phyloP scores from a whole-genome alignment of 2,888 invertebrate genomes.

The Mimas tiliae region DNA sequence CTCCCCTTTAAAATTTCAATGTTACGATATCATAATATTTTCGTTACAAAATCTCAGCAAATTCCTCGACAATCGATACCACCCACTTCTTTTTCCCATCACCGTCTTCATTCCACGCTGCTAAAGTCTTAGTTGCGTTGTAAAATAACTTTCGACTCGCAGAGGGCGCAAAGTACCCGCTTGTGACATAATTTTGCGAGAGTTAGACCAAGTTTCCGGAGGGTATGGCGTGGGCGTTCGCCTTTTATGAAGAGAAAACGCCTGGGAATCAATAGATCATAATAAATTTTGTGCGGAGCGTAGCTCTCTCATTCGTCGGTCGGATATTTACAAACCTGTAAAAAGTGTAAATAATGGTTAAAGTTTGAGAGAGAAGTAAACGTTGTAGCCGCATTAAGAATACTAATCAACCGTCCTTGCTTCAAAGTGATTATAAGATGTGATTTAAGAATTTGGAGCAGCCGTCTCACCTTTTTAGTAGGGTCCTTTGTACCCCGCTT shows the following conservation, averaged over 20 bases:
- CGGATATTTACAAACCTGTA: conserved; percentile 62
- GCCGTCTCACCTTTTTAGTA: neutral
- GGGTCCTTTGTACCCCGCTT: neutral
- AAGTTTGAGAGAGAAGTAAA: neutral
- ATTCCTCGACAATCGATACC: conserved; percentile 17
- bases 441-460: neutral
- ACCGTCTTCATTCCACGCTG: conserved; percentile 54
- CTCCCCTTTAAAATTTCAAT: conserved; percentile 22
- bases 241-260: conserved; percentile 55
- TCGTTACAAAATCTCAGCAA: conserved; percentile 14
- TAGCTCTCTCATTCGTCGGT: conserved; percentile 40
- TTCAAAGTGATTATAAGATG: neutral
- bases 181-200: conserved; percentile 67
- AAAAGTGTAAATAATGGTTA: conserved; percentile 60
- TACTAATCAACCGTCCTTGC: neutral
- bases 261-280: conserved; percentile 67
- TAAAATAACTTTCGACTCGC: conserved; percentile 69
- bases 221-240: conserved; percentile 33
- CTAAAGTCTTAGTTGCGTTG: conserved; percentile 66
- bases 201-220: conserved; percentile 50
- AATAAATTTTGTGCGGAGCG: conserved; percentile 60
- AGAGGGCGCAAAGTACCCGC: conserved; percentile 42
- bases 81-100: conserved; percentile 44
- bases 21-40: conserved; percentile 11
- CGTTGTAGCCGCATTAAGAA: neutral